These are phyloP conservation scores for Psittacula derbiana DNA, from an alignment of 2,797 vertebrate species.

Conservation along the genomic window DNA sequence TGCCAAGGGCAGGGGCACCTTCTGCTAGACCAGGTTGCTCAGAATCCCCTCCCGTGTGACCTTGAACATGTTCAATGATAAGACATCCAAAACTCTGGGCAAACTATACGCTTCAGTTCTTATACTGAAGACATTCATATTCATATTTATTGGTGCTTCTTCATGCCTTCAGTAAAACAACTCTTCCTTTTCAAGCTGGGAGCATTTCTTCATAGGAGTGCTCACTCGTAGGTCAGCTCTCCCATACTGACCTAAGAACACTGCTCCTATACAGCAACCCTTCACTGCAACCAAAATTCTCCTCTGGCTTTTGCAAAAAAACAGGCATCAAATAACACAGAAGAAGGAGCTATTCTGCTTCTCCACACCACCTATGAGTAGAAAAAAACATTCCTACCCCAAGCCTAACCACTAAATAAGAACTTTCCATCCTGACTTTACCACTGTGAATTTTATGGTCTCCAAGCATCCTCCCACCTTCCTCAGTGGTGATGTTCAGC, in stretches of 20 bases:
- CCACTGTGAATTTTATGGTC: not conserved
- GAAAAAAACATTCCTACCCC: not conserved
- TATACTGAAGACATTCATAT: not conserved
- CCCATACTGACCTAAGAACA: accelerated
- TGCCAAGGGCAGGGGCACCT: not conserved
- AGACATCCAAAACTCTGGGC: not conserved
- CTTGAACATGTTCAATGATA: not conserved
- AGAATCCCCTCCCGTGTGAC: not conserved
- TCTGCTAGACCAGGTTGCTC: not conserved
- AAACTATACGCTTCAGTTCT: not conserved
- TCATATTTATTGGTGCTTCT: not conserved
- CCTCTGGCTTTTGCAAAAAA: not conserved
- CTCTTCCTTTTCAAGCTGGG: not conserved
- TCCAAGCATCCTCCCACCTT: not conserved
- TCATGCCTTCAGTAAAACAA: not conserved
- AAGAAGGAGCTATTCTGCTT: not conserved
- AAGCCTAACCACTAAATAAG: not conserved
- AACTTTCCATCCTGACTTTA: not conserved
- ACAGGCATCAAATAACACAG: not conserved
- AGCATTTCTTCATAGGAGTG: not conserved
- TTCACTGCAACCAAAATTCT: not conserved
- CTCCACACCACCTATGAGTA: not conserved
- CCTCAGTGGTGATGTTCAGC: not conserved
- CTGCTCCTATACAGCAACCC: not conserved
- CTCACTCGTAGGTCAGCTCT: accelerated